These are phyloP conservation scores for Pipa parva DNA, from an alignment of 2,113 vertebrate genomes.

Conservation along the genomic window DNA sequence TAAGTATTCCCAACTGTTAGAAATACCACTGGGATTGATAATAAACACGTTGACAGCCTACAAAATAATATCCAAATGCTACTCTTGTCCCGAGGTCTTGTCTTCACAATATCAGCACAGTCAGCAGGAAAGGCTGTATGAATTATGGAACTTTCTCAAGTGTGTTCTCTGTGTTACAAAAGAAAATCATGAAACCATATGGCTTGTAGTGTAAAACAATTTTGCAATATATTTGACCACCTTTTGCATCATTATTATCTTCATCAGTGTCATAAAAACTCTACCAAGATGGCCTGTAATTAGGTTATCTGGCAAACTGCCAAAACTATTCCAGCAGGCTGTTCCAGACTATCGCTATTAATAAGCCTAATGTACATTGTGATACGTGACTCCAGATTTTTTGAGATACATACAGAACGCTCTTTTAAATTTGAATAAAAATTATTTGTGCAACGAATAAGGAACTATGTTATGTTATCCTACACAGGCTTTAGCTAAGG, in stretches of 20 bases:
- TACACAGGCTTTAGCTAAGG: too few species aligned
- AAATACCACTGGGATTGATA: too few species aligned
- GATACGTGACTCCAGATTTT: background rate
- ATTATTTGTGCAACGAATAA: too few species aligned
- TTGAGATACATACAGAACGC: background rate
- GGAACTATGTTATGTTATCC: too few species aligned
- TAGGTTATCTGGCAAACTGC: constrained; percentile 9
- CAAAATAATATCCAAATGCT: too few species aligned
- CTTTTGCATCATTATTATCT: constrained; percentile 20
- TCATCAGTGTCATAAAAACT: constrained; percentile 13
- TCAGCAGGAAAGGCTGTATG: too few species aligned
- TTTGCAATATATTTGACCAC: background rate
- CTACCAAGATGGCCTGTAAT: constrained; percentile 15
- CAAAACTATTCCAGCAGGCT: background rate
- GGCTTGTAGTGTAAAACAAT: background rate
- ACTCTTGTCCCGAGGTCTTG: background rate
- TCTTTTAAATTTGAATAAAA: background rate
- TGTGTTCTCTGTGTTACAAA: too few species aligned
- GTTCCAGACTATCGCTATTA: background rate
- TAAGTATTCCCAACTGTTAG: too few species aligned
- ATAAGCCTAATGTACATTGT: background rate
- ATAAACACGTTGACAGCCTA: too few species aligned
- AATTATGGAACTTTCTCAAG: background rate
- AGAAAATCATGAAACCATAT: background rate
- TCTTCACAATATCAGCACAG: background rate